phyloP scores from a whole-genome alignment of 2,113 vertebrate species.

The Cisticola juncidis region DNA sequence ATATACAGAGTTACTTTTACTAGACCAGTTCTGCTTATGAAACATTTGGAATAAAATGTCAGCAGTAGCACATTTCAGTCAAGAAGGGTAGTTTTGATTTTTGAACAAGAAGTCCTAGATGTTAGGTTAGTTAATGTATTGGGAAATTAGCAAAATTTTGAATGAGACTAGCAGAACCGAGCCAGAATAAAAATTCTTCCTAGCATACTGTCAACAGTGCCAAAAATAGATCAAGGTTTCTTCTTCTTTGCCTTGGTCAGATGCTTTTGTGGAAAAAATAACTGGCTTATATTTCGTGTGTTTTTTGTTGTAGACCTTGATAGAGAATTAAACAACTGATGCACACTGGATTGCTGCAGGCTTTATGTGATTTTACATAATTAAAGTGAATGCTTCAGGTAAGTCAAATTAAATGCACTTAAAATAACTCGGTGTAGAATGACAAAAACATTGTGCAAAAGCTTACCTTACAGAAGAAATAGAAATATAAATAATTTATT shows the following conservation, averaged over 20 bases:
- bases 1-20: not conserved
- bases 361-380: not conserved
- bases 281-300: not conserved
- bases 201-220: not conserved
- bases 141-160: not conserved
- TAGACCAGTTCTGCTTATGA: not conserved
- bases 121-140: not conserved
- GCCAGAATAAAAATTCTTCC: not conserved
- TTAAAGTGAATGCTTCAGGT: not conserved
- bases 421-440: not conserved
- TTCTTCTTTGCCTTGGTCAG: not conserved
- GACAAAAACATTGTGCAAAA: not conserved
- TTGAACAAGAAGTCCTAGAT: not conserved
- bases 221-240: not conserved
- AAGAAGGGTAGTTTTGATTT: not conserved
- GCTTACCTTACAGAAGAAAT: not conserved
- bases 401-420: not conserved
- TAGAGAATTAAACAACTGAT: not conserved
- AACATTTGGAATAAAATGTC: not conserved
- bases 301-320: not conserved
- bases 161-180: not conserved
- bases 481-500: not conserved
- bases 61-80: not conserved
- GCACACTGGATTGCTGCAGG: not conserved
- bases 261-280: not conserved